These are phyloP conservation scores for Silurus lanzhouensis DNA, from an alignment of 2,797 vertebrate species.

Conservation along the genomic window DNA sequence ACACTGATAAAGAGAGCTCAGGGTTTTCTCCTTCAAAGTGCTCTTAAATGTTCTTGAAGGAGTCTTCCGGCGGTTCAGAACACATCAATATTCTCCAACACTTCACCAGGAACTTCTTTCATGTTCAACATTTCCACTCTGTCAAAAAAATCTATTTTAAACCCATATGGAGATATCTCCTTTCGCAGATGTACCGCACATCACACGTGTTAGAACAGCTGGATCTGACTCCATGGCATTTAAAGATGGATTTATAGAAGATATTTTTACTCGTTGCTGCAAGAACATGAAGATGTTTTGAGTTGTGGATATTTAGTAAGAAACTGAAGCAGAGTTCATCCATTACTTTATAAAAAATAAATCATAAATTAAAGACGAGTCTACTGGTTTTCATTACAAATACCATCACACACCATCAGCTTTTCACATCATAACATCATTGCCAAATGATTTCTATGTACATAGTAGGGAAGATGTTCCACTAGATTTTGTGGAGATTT, in stretches of 20 bases:
- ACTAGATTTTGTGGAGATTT: no score
- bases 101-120: constrained; percentile 25
- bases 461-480: no score
- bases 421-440: no score
- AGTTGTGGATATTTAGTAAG: background rate
- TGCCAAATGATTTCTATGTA: no score
- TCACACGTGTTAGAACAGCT: background rate
- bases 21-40: background rate
- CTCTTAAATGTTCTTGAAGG: background rate
- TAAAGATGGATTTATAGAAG: background rate
- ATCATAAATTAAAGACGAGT: background rate
- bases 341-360: background rate
- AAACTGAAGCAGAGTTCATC: background rate
- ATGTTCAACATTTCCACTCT: constrained; percentile 55
- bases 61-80: background rate
- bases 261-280: background rate
- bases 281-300: background rate
- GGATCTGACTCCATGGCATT: background rate
- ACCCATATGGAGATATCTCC: constrained; percentile 63
- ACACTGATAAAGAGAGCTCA: background rate
- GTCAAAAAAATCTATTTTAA: constrained; percentile 65
- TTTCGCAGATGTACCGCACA: constrained; percentile 24
- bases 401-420: no score
- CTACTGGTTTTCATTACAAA: no score
- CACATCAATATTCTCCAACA: constrained; percentile 18